phyloP scores from a whole-genome alignment of 2,113 vertebrate species.

The Poeciliopsis prolifica region DNA sequence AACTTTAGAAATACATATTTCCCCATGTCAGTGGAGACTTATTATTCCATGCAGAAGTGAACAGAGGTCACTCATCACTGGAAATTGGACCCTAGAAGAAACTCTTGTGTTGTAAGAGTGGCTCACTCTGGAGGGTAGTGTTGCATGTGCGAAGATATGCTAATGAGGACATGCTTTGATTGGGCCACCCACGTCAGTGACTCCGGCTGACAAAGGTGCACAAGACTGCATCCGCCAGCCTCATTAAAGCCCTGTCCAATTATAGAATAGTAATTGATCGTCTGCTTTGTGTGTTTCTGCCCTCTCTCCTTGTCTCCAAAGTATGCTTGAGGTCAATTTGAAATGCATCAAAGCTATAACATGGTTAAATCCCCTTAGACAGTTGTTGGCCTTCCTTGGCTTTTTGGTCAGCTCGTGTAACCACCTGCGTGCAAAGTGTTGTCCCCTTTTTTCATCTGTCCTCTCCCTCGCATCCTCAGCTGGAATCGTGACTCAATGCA shows the following conservation, averaged over 20 bases:
- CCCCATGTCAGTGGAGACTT: constrained; percentile 19
- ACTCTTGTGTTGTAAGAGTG: constrained; percentile 42
- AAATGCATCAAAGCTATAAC: constrained; percentile 72
- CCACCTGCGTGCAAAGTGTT: constrained; percentile 65
- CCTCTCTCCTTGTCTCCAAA: constrained; percentile 68
- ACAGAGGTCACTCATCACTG: constrained; percentile 22
- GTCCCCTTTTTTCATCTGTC: constrained; percentile 39
- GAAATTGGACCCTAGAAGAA: constrained; percentile 39
- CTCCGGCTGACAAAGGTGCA: constrained; percentile 73
- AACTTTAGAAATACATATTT: constrained; percentile 15
- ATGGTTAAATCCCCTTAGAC: constrained; percentile 67
- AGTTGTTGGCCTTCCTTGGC: constrained; percentile 61
- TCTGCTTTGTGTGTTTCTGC: constrained; percentile 71
- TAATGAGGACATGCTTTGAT: constrained; percentile 73
- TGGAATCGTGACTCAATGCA: constrained; percentile 9
- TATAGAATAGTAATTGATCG: constrained; percentile 81
- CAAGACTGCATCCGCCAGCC: constrained; percentile 74
- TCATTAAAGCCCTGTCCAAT: constrained; percentile 80
- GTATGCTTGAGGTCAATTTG: constrained; percentile 74
- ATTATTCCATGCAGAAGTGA: constrained; percentile 24
- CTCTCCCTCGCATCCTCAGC: constrained; percentile 25
- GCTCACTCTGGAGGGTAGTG: constrained; percentile 42
- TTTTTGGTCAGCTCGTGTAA: constrained; percentile 61
- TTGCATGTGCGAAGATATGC: constrained; percentile 66
- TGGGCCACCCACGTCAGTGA: constrained; percentile 69